Evolutionary conservation across 1,140 invertebrate species (phyloP), one percentile per base, ranked within the genome.

Genomic region (Diabrotica virgifera): DNA sequence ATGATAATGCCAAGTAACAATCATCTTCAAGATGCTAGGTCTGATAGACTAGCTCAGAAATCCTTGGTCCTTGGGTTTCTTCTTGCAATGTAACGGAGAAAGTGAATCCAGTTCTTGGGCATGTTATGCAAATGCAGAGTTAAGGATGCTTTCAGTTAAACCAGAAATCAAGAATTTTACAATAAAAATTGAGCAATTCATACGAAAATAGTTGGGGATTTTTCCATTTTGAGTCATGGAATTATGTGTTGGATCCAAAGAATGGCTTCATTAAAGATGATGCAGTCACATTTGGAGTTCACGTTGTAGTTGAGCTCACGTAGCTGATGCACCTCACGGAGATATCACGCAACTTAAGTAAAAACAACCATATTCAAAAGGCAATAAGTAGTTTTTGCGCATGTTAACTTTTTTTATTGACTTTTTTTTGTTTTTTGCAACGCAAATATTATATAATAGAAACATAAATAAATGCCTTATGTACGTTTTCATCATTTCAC

Each of bases 151-250:
- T 52, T 91, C 91, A 62, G 90, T 93, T 72, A 94, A 93, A 77
- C 88, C 93, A 55, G 94, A 92, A 51, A 85, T 86, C 38, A 91
- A 94, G 74, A 85, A 87, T 14, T 96, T 97, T 79, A 87, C 83
- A 55, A 81, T 85, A 63, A 85, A 86, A 73, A 88, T 88, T 69
- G 86, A 88, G 74, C 87, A 88, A 85, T 73, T 79, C 77, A 5
- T 60, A 98, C 85, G 97, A 99, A 82, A 98, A 99, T 83, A 96
- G 99, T 81, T 99, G 94, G 97, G 97, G 92, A 59, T 99, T 95
- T 83, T 97, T 90, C 78, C 93, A 97, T 82, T 98, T 98, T 78
- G 91, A 97, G 87, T 82, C 89, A 12, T 97, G 93, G 94, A 90
- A 89, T 80, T 95, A 98, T 76, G 87, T 99, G n/a, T 78, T 96